Evolutionary conservation across 2,113 vertebrate genomes (phyloP).

Genomic region (Vulpes ferrilata): DNA sequence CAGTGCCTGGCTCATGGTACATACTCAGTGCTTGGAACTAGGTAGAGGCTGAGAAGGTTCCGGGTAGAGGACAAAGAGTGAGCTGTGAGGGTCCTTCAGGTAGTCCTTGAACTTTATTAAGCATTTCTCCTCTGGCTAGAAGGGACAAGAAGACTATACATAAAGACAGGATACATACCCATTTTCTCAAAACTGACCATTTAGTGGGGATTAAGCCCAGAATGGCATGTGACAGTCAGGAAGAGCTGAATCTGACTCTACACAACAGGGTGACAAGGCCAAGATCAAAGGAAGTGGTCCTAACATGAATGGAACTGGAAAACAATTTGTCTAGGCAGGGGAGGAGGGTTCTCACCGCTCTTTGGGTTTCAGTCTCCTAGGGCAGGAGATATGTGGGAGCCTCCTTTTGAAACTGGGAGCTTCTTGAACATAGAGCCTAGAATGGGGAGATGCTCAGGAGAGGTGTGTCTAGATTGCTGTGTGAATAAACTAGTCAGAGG

Average conservation of each 20-base stretch:
- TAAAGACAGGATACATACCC: not conserved
- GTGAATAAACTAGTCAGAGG: not conserved
- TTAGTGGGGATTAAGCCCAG: not conserved
- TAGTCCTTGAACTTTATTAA: not conserved
- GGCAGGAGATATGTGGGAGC: not conserved
- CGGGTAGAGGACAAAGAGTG: not conserved
- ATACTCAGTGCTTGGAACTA: not conserved
- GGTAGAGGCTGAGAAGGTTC: too few species aligned
- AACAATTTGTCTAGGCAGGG: not conserved
- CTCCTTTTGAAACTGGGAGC: not conserved
- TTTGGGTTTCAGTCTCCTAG: not conserved
- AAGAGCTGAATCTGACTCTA: not conserved
- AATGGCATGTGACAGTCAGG: not conserved
- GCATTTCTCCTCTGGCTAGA: not conserved
- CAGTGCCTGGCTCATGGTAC: not conserved
- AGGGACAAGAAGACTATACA: not conserved
- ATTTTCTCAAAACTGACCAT: not conserved
- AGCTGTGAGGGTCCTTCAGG: not conserved
- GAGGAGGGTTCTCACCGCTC: not conserved
- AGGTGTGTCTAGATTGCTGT: not conserved
- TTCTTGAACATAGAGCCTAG: not conserved
- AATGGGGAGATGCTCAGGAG: not conserved
- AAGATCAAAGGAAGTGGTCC: not conserved
- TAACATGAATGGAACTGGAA: not conserved
- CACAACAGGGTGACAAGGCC: not conserved